Percentiles rank a stretch among this genome's conserved stretches.
Evolutionary conservation across 2,113 vertebrate species (phyloP).

Genomic region (Eonycteris spelaea): DNA sequence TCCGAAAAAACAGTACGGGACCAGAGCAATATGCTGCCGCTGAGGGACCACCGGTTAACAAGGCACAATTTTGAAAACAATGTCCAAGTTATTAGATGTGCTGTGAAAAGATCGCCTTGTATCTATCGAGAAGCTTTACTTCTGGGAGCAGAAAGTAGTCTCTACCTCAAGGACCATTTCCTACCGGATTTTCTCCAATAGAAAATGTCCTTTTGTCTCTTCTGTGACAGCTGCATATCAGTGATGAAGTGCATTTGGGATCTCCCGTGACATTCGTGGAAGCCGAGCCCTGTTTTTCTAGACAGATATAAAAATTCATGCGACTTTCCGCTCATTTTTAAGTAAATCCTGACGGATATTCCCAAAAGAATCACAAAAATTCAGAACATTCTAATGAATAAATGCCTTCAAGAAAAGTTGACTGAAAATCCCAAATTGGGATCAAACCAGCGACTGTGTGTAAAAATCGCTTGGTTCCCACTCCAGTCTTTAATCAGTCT

Average conservation of each 20-base stretch:
- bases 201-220: not conserved
- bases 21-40: not conserved
- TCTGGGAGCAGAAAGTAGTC: not conserved
- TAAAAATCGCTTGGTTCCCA: slow-evolving; percentile 10
- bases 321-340: slow-evolving; percentile 48
- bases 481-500: not conserved
- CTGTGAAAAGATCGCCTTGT: not conserved
- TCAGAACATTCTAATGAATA: slow-evolving; percentile 16
- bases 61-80: not conserved
- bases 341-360: slow-evolving; percentile 28
- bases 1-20: not conserved
- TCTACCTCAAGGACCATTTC: not conserved
- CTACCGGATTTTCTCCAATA: not conserved
- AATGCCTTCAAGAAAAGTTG: not conserved
- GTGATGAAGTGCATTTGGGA: not conserved
- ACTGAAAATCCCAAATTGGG: not conserved
- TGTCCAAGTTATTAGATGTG: not conserved
- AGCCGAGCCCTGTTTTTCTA: not conserved
- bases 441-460: not conserved
- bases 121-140: not conserved
- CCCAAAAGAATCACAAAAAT: slow-evolving; percentile 44
- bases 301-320: slow-evolving; percentile 16
- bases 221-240: not conserved
- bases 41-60: not conserved
- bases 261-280: not conserved